phyloP scores from a whole-genome alignment of 2,113 vertebrate species.

The Myrmecobius fasciatus region DNA sequence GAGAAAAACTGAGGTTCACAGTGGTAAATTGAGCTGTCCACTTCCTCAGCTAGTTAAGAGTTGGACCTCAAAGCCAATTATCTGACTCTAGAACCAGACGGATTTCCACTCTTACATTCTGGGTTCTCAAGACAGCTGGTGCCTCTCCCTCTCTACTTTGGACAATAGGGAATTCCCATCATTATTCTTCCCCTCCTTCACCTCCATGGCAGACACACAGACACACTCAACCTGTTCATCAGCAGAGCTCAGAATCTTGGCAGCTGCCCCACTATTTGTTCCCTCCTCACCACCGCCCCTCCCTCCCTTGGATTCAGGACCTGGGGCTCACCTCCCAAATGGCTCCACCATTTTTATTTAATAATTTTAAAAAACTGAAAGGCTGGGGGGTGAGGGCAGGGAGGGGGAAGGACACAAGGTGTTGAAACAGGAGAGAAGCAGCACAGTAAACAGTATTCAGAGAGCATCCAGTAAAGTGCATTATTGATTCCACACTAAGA shows the following conservation, averaged over 20 bases:
- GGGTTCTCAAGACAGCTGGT: background rate
- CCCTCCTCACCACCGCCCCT: background rate
- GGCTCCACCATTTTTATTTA: background rate
- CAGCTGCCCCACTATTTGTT: background rate
- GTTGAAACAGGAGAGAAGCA: background rate
- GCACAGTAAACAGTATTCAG: constrained; percentile 7
- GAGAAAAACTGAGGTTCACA: background rate
- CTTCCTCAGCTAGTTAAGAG: background rate
- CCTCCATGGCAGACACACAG: fast-evolving
- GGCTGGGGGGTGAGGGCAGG: background rate
- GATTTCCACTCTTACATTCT: background rate
- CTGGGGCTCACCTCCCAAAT: constrained; percentile 34
- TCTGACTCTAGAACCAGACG: background rate
- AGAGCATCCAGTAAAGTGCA: constrained; percentile 73
- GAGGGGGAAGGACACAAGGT: background rate
- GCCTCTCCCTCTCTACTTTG: constrained; percentile 13
- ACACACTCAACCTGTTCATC: background rate
- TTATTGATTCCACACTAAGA: constrained; percentile 87
- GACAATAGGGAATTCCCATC: constrained; percentile 8
- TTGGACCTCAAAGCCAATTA: background rate
- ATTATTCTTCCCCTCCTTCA: constrained; percentile 25
- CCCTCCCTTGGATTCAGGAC: constrained; percentile 23
- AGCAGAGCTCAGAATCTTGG: constrained; percentile 45
- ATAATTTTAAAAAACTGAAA: constrained; percentile 3
- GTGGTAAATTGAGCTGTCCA: background rate